Conservation (phyloP, 2,113 vertebrate genomes). For the Apteryx mantelli region DNA sequence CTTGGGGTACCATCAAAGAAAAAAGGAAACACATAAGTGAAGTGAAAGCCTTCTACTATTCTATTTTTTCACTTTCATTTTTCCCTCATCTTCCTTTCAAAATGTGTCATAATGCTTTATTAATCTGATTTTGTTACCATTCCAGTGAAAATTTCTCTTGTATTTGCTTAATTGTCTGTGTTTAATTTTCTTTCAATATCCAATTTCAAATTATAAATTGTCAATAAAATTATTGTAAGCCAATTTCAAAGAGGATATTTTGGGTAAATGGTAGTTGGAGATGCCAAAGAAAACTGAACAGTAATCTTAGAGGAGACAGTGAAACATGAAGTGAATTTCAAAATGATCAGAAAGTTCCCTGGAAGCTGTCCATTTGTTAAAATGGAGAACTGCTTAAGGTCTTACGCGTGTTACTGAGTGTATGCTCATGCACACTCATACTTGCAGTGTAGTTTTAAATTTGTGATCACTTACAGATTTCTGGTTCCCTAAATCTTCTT, state of each 20-base stretch:
- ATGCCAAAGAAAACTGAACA: constrained; percentile 13
- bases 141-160: not conserved
- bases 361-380: not conserved
- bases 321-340: not conserved
- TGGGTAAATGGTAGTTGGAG: not conserved
- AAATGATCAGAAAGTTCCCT: not conserved
- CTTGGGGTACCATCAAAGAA: not conserved
- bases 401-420: not conserved
- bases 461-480: not conserved
- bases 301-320: constrained; percentile 5
- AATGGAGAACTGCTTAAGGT: not conserved
- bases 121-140: not conserved
- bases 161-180: not conserved
- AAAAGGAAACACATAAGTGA: not conserved
- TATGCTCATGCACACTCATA: not conserved
- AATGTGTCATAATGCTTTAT: not conserved
- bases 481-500: not conserved
- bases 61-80: not conserved
- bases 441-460: not conserved
- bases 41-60: not conserved
- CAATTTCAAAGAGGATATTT: not conserved
- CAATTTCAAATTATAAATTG: constrained; percentile 5
- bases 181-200: not conserved
- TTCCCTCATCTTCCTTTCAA: not conserved
- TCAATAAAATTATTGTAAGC: constrained; percentile 16